These are phyloP conservation scores for Falco cherrug DNA, from an alignment of 2,797 vertebrate species.

Conservation along the genomic window DNA sequence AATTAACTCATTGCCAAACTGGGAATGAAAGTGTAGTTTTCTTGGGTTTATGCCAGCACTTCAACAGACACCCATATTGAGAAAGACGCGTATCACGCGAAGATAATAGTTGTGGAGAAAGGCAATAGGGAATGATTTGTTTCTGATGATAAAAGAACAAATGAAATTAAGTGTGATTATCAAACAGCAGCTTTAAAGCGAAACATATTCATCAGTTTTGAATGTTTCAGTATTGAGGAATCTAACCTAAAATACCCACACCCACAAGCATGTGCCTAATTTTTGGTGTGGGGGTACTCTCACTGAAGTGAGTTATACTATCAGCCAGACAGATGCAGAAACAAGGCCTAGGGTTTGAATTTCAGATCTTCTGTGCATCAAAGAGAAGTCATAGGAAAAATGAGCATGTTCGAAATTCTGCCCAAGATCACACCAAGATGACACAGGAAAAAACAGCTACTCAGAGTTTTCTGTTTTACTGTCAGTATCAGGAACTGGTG, in stretches of 20 bases:
- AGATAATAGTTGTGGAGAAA: not conserved
- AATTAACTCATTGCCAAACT: not conserved
- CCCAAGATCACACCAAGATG: not conserved
- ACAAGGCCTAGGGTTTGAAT: not conserved
- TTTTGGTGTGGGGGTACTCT: not conserved
- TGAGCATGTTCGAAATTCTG: not conserved
- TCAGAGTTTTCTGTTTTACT: not conserved
- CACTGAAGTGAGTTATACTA: not conserved
- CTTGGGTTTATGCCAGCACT: not conserved
- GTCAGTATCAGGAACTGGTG: not conserved
- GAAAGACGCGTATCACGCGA: not conserved
- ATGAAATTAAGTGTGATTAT: not conserved
- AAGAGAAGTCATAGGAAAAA: not conserved
- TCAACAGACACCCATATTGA: not conserved
- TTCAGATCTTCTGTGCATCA: not conserved
- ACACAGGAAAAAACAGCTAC: not conserved
- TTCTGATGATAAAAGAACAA: not conserved
- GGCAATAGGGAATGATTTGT: not conserved
- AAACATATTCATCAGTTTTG: not conserved
- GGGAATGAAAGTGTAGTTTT: not conserved
- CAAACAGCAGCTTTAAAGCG: not conserved
- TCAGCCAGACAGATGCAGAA: not conserved
- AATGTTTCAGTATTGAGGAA: not conserved
- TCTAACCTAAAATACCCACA: not conserved
- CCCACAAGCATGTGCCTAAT: not conserved